These are phyloP conservation scores for Spea hammondii DNA, from an alignment of 2,797 vertebrate genomes.

Conservation along the genomic window DNA sequence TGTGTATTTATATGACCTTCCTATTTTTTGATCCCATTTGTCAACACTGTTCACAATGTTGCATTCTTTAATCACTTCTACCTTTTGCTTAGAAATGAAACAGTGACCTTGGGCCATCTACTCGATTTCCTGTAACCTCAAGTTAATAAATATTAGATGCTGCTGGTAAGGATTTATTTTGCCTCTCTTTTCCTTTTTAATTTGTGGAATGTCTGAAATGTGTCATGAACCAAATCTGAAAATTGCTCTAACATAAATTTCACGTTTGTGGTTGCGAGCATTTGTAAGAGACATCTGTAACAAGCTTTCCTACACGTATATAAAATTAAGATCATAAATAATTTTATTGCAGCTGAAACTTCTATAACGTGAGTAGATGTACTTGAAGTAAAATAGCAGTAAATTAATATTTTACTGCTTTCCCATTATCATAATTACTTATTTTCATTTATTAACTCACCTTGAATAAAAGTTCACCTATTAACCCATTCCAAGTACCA, in stretches of 20 bases:
- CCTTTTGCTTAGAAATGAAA: slow-evolving; percentile 43
- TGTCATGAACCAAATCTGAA: slow-evolving; percentile 19
- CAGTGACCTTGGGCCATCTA: slow-evolving; percentile 38
- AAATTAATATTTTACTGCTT: no score
- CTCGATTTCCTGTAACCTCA: slow-evolving; percentile 33
- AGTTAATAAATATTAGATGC: slow-evolving; percentile 49
- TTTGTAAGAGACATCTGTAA: no score
- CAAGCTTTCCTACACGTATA: no score
- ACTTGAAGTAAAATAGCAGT: no score
- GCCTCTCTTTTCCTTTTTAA: slow-evolving; percentile 34
- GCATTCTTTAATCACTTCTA: slow-evolving; percentile 43
- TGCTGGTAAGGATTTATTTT: slow-evolving; percentile 44
- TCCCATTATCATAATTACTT: no score
- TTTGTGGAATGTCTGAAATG: slow-evolving; percentile 5
- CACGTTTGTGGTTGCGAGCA: not conserved
- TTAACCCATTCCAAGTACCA: slow-evolving; percentile 93
- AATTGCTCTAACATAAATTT: not conserved
- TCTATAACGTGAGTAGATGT: no score
- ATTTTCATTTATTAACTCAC: slow-evolving; percentile 64
- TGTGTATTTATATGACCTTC: slow-evolving; percentile 49
- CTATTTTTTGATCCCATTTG: slow-evolving; percentile 45
- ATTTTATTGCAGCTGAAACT: no score
- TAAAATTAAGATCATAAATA: no score
- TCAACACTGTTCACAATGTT: slow-evolving; percentile 40
- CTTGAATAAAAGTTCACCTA: slow-evolving; percentile 95